phyloP scores from a whole-genome alignment of 2,113 vertebrate genomes.

The Herpetotheres cachinnans region DNA sequence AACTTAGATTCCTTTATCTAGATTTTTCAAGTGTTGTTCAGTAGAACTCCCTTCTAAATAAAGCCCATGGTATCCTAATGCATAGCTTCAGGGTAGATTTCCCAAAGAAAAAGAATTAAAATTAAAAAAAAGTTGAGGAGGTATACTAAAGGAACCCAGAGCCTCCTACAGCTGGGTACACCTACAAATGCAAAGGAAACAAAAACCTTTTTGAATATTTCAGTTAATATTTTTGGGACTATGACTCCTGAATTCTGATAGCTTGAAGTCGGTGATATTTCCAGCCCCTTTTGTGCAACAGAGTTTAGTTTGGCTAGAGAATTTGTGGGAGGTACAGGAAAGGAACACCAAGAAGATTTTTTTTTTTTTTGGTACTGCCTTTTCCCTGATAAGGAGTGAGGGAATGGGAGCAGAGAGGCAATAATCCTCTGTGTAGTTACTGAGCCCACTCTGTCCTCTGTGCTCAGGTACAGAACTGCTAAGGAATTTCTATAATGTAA shows the following conservation, averaged over 20 bases:
- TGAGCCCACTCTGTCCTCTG: neutral
- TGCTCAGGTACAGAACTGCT: neutral
- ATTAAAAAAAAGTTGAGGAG: neutral
- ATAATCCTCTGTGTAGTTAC: neutral
- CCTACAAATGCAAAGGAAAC: neutral
- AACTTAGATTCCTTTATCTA: neutral
- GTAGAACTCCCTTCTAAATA: neutral
- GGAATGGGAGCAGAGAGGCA: neutral
- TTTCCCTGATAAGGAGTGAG: neutral
- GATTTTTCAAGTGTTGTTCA: neutral
- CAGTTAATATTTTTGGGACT: neutral
- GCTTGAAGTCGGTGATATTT: neutral
- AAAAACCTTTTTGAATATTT: neutral
- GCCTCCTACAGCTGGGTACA: neutral
- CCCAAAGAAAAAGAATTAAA: neutral
- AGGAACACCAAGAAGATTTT: neutral
- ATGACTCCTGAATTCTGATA: neutral
- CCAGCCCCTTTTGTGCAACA: neutral
- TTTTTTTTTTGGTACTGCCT: neutral
- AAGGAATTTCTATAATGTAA: constrained; percentile 5
- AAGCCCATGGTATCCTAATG: neutral
- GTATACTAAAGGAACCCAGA: neutral
- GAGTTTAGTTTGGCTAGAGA: neutral
- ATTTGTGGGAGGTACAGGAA: neutral
- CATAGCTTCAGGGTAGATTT: neutral